A percentile compares a stretch with the other conserved stretches of the same genome.
These are phyloP conservation scores for Trissoscelio sp. DNA, from an alignment of 2,888 invertebrate species.

Conservation along the genomic window DNA sequence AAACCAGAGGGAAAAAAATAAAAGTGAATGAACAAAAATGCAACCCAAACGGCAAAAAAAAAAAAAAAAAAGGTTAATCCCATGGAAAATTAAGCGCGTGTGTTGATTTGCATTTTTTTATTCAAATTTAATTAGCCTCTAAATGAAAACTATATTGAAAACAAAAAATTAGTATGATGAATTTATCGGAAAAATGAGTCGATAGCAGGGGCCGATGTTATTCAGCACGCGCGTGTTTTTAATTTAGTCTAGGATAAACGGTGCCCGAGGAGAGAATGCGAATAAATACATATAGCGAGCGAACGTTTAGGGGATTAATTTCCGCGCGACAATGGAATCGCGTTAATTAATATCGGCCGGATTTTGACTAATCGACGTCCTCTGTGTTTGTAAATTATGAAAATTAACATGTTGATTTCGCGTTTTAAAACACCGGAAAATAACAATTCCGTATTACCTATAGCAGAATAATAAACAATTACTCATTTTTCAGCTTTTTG, in stretches of 20 bases:
- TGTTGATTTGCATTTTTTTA: too few relatives aligned
- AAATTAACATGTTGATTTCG: slow-evolving; percentile 39
- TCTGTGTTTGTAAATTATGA: slow-evolving; percentile 31
- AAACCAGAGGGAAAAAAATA: too few relatives aligned
- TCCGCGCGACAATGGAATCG: slow-evolving; percentile 51
- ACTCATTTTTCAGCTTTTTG: neutral
- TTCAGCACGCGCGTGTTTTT: slow-evolving; percentile 27
- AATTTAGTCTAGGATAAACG: slow-evolving; percentile 33
- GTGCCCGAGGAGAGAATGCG: slow-evolving; percentile 4
- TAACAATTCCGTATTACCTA: neutral
- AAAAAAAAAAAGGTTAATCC: too few relatives aligned
- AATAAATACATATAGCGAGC: slow-evolving; percentile 35
- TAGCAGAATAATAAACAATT: neutral
- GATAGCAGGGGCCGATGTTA: neutral
- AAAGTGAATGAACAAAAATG: too few relatives aligned
- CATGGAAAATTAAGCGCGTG: too few relatives aligned
- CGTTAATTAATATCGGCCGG: slow-evolving; percentile 58
- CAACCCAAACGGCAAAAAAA: too few relatives aligned
- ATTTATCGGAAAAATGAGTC: slow-evolving; percentile 15
- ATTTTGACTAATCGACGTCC: slow-evolving; percentile 57
- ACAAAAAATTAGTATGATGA: too few relatives aligned
- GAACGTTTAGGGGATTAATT: slow-evolving; percentile 53
- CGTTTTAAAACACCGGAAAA: slow-evolving; percentile 21
- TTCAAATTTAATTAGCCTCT: too few relatives aligned
- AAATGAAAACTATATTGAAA: too few relatives aligned